Evolutionary conservation across 2,888 invertebrate genomes (phyloP).

Genomic region (Cheilosia scutellata): DNA sequence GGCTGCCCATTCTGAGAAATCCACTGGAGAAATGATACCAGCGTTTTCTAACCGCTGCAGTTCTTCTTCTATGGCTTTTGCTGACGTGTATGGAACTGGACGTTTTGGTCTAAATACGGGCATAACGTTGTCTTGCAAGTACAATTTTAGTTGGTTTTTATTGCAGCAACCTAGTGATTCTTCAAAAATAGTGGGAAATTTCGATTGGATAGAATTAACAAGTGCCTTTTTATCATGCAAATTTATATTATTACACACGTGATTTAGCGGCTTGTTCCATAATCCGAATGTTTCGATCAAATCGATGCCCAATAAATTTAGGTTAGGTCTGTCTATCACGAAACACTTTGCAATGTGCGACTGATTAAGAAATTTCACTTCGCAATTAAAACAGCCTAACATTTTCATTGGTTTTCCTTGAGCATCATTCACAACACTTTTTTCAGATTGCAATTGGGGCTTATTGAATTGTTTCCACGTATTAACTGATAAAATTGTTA

Average conservation of each 20-base stretch:
- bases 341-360: constrained; percentile 17
- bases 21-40: constrained; percentile 68
- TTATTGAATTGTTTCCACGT: constrained; percentile 42
- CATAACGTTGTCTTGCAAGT: constrained; percentile 15
- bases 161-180: constrained; percentile 39
- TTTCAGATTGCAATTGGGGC: constrained; percentile 13
- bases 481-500: constrained; percentile 37
- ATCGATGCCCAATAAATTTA: constrained; percentile 39
- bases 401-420: constrained; percentile 36
- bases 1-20: constrained; percentile 34
- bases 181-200: constrained; percentile 31
- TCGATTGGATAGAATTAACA: constrained; percentile 4
- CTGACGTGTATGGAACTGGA: constrained; percentile 21
- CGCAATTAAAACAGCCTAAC: constrained; percentile 29
- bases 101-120: constrained; percentile 27
- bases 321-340: constrained; percentile 9
- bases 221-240: constrained; percentile 8
- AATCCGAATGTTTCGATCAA: constrained; percentile 24
- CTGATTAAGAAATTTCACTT: constrained; percentile 16
- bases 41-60: constrained; percentile 22
- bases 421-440: constrained; percentile 21
- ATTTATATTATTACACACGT: constrained; percentile 16
- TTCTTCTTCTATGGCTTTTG: constrained; percentile 34
- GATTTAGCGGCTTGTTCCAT: constrained; percentile 23
- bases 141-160: constrained; percentile 22